phyloP scores from a whole-genome alignment of 2,113 vertebrate species.

The Gallinago jamesoni region DNA sequence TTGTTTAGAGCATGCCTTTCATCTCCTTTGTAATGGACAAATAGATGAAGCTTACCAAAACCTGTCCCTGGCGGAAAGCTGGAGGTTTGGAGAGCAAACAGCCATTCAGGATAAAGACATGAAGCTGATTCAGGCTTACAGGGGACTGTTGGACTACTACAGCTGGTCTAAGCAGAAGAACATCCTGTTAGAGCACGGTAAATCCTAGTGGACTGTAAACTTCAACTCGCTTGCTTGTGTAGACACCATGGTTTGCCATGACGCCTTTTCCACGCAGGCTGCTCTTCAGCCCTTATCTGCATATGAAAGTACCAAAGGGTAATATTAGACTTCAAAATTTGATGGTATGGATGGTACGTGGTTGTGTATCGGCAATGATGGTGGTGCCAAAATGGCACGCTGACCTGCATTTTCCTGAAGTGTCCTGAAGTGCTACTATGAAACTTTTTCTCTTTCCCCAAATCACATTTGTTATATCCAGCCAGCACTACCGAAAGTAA shows the following conservation, averaged over 20 bases:
- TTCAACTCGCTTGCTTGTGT: neutral
- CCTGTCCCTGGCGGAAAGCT: constrained; percentile 82
- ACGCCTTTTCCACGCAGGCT: neutral
- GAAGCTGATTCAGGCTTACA: constrained; percentile 86
- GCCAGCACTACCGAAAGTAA: neutral
- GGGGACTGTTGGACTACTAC: constrained; percentile 84
- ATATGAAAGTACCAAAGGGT: neutral
- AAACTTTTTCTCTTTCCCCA: neutral
- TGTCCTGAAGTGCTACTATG: neutral
- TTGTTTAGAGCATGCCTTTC: constrained; percentile 86
- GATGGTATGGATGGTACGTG: neutral
- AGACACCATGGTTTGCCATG: neutral
- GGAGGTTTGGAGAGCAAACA: constrained; percentile 83
- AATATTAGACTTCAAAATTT: neutral
- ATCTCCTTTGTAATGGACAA: constrained; percentile 82
- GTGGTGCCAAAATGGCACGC: neutral
- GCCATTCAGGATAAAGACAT: constrained; percentile 69
- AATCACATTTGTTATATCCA: neutral
- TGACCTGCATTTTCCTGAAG: neutral
- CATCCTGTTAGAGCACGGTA: constrained; percentile 66
- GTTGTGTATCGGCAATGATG: neutral
- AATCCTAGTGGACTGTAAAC: constrained; percentile 7
- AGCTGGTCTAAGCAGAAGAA: constrained; percentile 83
- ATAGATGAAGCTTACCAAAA: constrained; percentile 82
- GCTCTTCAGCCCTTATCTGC: neutral